Conservation (phyloP, 2,113 vertebrate species). For the Phoxinus phoxinus region DNA sequence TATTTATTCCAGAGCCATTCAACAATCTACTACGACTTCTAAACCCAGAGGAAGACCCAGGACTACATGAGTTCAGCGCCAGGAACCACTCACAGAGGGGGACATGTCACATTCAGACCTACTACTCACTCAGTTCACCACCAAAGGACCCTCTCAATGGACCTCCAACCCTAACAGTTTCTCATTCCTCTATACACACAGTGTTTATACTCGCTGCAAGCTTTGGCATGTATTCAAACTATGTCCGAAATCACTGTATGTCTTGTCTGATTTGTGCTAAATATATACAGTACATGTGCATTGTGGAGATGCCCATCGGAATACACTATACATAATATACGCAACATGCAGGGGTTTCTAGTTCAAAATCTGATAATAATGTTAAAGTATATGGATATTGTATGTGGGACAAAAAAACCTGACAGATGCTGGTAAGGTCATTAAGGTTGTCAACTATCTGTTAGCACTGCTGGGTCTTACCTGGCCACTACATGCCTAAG, state of each 20-base stretch:
- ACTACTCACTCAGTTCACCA: neutral
- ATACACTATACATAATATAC: neutral
- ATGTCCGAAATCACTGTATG: neutral
- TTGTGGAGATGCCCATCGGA: neutral
- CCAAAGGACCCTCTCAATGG: neutral
- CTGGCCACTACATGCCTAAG: neutral
- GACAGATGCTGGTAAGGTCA: neutral
- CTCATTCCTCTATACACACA: neutral
- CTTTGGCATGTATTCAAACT: neutral
- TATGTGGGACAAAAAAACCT: neutral
- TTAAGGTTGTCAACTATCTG: neutral
- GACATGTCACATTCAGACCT: slow-evolving; percentile 11
- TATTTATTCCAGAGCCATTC: slow-evolving; percentile 13
- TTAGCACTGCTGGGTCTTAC: neutral
- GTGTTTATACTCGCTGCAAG: neutral
- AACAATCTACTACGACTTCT: neutral
- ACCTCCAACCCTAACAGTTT: neutral
- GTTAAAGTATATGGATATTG: neutral
- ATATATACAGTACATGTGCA: neutral
- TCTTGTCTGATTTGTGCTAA: neutral
- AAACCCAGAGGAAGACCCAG: slow-evolving; percentile 21
- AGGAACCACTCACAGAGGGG: neutral
- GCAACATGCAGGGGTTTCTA: neutral
- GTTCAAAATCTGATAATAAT: neutral
- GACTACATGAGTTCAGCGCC: neutral